Base-by-base conservation (phyloP, 2,113 vertebrate genomes). In the Rhea pennata region DNA sequence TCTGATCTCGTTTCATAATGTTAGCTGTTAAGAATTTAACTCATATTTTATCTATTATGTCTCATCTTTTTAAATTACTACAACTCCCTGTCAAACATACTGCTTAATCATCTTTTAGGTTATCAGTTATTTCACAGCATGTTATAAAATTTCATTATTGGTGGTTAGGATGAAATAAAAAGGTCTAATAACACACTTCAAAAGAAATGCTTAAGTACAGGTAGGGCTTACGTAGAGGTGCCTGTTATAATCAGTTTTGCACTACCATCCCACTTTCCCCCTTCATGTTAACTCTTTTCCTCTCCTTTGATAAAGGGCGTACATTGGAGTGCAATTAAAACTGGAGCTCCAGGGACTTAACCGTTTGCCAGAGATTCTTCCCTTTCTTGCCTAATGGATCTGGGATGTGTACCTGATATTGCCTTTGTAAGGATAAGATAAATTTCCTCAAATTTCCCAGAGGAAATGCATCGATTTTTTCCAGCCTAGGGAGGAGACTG, bases 61-160 rank as follows among this genome's bases (percentile, higher is more conserved):
- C 33, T 81, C 72, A 75, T 87, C 72, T 93, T 81, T 79, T 74
- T 76, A 70, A 91, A n/a, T 82, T 3, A 75, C 53, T 90, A 33
- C 9, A 64, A 42, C 5, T 5, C 13, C 29, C 19, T 70, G 20
- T 87, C 91, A 93, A 91, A 79, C 75, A 53, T 27, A 69, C 67
- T 62, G 48, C 36, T 87, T 83, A 91, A 86, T 92, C 53, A 71
- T 27, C 58, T 72, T 75, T 90, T 66, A 81, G 23, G 26, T 54
- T 84, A 56, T 39, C 82, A 56, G 29, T 92, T 93, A 53, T 75
- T 96, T 95, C 88, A 87, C 40, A 77, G 31, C 36, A 84, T 44
- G 72, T 21, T 78, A 36, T 87, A 88, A 89, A 91, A 85, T 91
- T 77, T 87, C 69, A 76, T 85, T 94, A 54, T 71, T 65, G 31